A percentile compares a stretch with the other conserved stretches of the same genome.
Conservation (phyloP, 2,888 invertebrate genomes). For the Sicus ferrugineus region DNA sequence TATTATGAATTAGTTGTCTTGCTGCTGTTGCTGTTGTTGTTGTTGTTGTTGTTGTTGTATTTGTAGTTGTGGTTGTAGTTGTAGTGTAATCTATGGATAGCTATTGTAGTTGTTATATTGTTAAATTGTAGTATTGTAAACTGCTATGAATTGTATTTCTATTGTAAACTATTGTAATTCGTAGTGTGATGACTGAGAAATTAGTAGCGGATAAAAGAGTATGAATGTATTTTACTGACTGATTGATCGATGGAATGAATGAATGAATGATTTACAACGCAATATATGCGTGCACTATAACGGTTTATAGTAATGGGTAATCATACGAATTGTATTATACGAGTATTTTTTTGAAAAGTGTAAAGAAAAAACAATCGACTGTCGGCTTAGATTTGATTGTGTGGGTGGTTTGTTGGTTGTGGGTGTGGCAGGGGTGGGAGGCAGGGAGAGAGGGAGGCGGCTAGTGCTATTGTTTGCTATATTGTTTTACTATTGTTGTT, state of each 20-base stretch:
- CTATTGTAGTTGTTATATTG: slow-evolving; percentile 13
- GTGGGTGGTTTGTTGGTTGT: slow-evolving; percentile 52
- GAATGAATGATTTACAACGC: slow-evolving; percentile 17
- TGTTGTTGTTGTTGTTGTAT: slow-evolving; percentile 36
- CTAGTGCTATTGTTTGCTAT: slow-evolving; percentile 22
- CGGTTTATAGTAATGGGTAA: slow-evolving; percentile 23
- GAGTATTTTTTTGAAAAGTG: slow-evolving; percentile 38
- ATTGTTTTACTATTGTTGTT: slow-evolving; percentile 40
- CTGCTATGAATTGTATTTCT: slow-evolving; percentile 10
- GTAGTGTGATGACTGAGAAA: not conserved
- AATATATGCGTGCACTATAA: not conserved
- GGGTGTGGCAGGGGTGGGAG: slow-evolving; percentile 24
- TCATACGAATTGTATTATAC: slow-evolving; percentile 38
- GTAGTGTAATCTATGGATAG: slow-evolving; percentile 22
- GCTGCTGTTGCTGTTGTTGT: slow-evolving; percentile 33
- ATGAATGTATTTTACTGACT: slow-evolving; percentile 5
- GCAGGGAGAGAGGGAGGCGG: not conserved
- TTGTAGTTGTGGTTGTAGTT: slow-evolving; percentile 19
- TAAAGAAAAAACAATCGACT: slow-evolving; percentile 64
- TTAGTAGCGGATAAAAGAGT: not conserved
- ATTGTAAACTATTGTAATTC: slow-evolving; percentile 23
- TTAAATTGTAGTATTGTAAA: slow-evolving; percentile 9
- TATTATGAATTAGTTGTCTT: slow-evolving; percentile 13
- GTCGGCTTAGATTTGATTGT: slow-evolving; percentile 69
- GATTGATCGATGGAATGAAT: slow-evolving; percentile 4